Percentiles rank a stretch among this genome's conserved stretches.
These are phyloP conservation scores for Oedothorax gibbosus DNA, from an alignment of 1,140 invertebrate species.

Conservation along the genomic window DNA sequence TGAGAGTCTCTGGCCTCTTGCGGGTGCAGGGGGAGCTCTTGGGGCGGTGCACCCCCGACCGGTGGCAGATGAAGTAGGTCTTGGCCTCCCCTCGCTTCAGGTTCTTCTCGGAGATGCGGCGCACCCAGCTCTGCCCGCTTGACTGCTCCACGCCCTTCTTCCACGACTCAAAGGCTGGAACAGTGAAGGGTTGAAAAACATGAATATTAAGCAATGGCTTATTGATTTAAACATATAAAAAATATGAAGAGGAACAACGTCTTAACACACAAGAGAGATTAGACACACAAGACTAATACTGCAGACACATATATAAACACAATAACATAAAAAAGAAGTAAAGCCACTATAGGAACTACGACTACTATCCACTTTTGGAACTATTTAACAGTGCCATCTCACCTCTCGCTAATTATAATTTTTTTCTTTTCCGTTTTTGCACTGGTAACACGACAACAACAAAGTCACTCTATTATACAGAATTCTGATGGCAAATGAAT, in stretches of 20 bases:
- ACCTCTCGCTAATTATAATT: too few relatives aligned
- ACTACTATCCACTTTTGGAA: neutral
- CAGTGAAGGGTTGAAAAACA: neutral
- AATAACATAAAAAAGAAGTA: too few relatives aligned
- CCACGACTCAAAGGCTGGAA: slow-evolving; percentile 47
- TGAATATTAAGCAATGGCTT: neutral
- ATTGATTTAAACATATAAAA: neutral
- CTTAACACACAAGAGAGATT: neutral
- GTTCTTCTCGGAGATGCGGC: slow-evolving; percentile 31
- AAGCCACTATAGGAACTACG: neutral
- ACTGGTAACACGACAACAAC: too few relatives aligned
- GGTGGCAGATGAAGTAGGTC: slow-evolving; percentile 50
- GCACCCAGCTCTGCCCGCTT: slow-evolving; percentile 20
- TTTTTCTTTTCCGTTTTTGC: too few relatives aligned
- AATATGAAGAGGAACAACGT: neutral
- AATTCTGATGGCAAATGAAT: too few relatives aligned
- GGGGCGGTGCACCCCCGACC: slow-evolving; percentile 22
- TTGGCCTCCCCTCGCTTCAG: slow-evolving; percentile 33
- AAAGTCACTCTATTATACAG: too few relatives aligned
- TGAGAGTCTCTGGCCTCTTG: slow-evolving; percentile 14
- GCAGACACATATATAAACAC: too few relatives aligned
- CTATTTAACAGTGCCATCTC: too few relatives aligned
- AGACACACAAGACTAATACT: too few relatives aligned
- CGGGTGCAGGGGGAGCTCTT: neutral
- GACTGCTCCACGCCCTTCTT: slow-evolving; percentile 24